Percentiles rank a stretch among this genome's conserved stretches.
phyloP scores from a whole-genome alignment of 2,113 vertebrate species.

The Pterocles burchelli region DNA sequence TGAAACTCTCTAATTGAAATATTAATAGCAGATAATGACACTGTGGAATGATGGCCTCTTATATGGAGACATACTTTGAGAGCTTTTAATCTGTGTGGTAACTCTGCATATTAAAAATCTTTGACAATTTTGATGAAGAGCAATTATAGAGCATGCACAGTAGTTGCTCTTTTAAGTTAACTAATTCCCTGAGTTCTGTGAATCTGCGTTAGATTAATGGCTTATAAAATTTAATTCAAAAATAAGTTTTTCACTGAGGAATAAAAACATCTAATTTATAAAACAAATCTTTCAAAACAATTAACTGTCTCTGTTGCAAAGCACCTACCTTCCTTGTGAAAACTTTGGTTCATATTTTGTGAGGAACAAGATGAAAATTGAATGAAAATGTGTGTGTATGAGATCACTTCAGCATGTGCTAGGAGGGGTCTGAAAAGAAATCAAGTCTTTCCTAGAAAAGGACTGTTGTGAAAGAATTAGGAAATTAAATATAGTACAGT shows the following conservation, averaged over 20 bases:
- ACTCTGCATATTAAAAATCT: conserved; percentile 35
- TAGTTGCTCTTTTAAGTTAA: conserved; percentile 20
- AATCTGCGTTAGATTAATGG: neutral
- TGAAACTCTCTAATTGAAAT: conserved; percentile 19
- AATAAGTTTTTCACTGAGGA: neutral
- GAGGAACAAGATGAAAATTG: neutral
- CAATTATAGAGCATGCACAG: neutral
- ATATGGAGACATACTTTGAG: neutral
- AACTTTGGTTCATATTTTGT: neutral
- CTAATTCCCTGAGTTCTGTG: neutral
- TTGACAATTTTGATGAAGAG: conserved; percentile 15
- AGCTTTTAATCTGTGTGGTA: conserved; percentile 38
- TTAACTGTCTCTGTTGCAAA: neutral
- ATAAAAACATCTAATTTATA: neutral
- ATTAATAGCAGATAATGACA: conserved; percentile 47
- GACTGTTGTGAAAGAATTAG: neutral
- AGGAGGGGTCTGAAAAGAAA: neutral
- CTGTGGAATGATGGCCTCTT: neutral
- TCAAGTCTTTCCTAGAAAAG: neutral
- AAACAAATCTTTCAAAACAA: neutral
- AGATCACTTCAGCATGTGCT: neutral
- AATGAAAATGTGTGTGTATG: neutral
- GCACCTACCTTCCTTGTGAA: neutral
- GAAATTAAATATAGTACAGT: neutral
- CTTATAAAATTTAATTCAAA: neutral